Evolutionary conservation across 1,140 invertebrate genomes (phyloP).

Genomic region (Lanistes nyassanus): DNA sequence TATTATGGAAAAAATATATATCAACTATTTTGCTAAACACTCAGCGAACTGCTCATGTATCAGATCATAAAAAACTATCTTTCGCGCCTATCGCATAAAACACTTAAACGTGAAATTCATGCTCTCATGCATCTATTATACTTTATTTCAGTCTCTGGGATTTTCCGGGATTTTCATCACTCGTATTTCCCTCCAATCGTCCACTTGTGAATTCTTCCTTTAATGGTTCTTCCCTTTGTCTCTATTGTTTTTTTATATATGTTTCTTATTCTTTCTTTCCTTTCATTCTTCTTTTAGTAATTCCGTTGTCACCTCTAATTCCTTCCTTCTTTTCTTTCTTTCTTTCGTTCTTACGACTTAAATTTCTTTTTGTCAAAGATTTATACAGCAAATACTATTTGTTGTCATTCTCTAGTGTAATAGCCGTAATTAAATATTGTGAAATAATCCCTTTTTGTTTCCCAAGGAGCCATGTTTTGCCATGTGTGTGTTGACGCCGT

Average conservation of each 20-base stretch:
- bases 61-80: too few relatives aligned
- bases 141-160: background rate
- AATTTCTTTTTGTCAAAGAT: background rate
- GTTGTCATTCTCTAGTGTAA: too few relatives aligned
- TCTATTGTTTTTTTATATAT: background rate
- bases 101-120: too few relatives aligned
- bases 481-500: slow-evolving; percentile 18
- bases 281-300: background rate
- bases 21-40: too few relatives aligned
- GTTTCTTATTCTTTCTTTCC: background rate
- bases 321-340: background rate
- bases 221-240: background rate
- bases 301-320: background rate
- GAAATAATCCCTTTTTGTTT: too few relatives aligned
- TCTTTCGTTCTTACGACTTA: background rate
- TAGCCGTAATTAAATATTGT: too few relatives aligned
- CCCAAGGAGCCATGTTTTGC: slow-evolving; percentile 7
- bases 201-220: background rate
- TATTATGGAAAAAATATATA: too few relatives aligned
- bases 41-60: too few relatives aligned
- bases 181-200: background rate
- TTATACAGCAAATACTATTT: too few relatives aligned
- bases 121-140: too few relatives aligned
- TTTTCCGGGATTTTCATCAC: background rate
- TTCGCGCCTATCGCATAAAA: too few relatives aligned